Evolutionary conservation across 2,797 vertebrate genomes (phyloP).

Genomic region (Pteronotus mesoamericanus): DNA sequence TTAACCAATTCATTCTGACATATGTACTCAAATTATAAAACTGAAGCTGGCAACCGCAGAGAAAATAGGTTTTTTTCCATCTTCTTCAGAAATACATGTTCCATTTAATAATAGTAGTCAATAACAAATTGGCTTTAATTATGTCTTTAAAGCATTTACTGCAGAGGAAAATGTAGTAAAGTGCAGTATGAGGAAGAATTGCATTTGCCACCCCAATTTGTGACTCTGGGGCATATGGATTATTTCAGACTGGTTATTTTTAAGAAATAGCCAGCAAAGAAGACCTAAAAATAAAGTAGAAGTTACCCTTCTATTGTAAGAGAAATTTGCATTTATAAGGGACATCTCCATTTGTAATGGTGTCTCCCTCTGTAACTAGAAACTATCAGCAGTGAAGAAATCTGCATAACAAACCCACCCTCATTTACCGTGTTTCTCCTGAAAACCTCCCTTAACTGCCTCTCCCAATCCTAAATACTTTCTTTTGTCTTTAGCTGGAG

Average conservation of each 20-base stretch:
- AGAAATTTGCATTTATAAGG: not conserved
- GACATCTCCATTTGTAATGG: not conserved
- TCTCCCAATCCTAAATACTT: not conserved
- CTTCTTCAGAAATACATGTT: not conserved
- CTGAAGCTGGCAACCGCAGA: not conserved
- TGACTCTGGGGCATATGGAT: not conserved
- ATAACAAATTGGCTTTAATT: not conserved
- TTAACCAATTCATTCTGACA: constrained; percentile 26
- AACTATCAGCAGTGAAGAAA: not conserved
- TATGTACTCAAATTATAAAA: not conserved
- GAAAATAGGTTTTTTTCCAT: not conserved
- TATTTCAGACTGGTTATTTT: not conserved
- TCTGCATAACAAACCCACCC: not conserved
- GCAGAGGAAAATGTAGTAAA: not conserved
- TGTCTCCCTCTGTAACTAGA: not conserved
- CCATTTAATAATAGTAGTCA: not conserved
- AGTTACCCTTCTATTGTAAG: not conserved
- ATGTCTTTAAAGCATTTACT: not conserved
- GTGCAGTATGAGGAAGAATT: not conserved
- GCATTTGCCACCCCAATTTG: not conserved
- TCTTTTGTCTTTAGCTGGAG: not conserved
- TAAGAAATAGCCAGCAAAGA: not conserved
- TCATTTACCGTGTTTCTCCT: not conserved
- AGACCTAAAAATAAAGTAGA: not conserved
- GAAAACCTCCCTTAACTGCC: not conserved